phyloP scores from a whole-genome alignment of 2,797 vertebrate genomes.

The Geotrypetes seraphini region DNA sequence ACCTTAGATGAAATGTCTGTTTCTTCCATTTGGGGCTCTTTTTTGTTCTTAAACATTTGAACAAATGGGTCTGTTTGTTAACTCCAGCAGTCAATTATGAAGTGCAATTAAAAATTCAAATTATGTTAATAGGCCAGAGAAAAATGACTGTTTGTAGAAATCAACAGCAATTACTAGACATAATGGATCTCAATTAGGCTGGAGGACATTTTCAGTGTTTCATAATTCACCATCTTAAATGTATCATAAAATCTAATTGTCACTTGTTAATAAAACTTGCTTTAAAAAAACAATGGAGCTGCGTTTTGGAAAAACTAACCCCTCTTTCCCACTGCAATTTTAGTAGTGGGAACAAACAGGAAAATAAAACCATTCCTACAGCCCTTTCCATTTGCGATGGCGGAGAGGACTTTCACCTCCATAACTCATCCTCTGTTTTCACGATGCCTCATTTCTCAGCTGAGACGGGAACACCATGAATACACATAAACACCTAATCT shows the following conservation, averaged over 20 bases:
- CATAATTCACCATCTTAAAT: constrained; percentile 60
- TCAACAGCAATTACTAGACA: constrained; percentile 92
- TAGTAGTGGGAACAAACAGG: too few species aligned
- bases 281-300: constrained; percentile 23
- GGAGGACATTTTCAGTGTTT: constrained; percentile 75
- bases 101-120: constrained; percentile 93
- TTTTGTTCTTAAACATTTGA: constrained; percentile 44
- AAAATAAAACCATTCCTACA: too few species aligned
- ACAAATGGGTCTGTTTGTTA: constrained; percentile 54
- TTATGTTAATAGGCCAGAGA: constrained; percentile 91
- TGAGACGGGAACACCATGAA: too few species aligned
- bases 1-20: too few species aligned
- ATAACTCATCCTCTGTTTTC: too few species aligned
- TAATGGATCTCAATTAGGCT: constrained; percentile 96
- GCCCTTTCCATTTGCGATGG: too few species aligned
- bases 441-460: too few species aligned
- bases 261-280: constrained; percentile 54
- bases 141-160: constrained; percentile 84
- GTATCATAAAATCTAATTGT: constrained; percentile 51
- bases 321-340: too few species aligned
- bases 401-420: too few species aligned
- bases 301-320: constrained; percentile 20
- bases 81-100: constrained; percentile 57
- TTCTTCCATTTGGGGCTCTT: constrained; percentile 28
- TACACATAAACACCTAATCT: too few species aligned